These are phyloP conservation scores for Vesta saturnalis DNA, from an alignment of 2,888 invertebrate genomes.

Conservation along the genomic window DNA sequence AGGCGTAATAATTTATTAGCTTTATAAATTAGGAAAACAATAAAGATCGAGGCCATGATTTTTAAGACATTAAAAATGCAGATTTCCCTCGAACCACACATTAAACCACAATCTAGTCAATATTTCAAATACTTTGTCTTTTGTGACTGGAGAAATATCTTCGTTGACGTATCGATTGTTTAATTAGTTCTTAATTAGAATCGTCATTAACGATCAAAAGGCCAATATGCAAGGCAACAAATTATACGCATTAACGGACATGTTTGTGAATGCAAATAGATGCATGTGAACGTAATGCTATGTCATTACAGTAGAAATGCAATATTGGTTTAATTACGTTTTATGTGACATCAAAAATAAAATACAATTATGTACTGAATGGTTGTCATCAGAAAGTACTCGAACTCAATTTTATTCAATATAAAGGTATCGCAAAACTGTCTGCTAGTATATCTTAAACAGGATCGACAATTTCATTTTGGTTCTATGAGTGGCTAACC, in stretches of 20 bases:
- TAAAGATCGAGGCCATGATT: neutral
- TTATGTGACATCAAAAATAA: no score
- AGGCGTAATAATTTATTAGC: neutral
- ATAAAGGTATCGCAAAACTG: neutral
- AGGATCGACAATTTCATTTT: conserved; percentile 34
- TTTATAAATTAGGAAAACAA: neutral
- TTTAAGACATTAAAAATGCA: neutral
- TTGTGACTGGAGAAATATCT: neutral
- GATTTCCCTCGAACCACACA: no score
- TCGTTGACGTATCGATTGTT: neutral
- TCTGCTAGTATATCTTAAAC: conserved; percentile 11
- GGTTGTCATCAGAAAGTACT: no score
- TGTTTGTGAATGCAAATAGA: neutral
- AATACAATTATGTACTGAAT: no score
- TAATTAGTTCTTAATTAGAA: neutral
- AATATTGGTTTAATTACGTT: no score
- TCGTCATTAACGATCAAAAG: neutral
- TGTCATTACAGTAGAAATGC: no score
- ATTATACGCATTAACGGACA: neutral
- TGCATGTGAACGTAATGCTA: no score
- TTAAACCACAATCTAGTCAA: no score
- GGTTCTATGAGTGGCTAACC: conserved; percentile 29
- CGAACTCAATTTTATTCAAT: neutral
- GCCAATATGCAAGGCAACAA: neutral
- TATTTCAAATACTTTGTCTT: neutral